Conservation (phyloP, 2,797 vertebrate genomes). For the Coregonus sp. region DNA sequence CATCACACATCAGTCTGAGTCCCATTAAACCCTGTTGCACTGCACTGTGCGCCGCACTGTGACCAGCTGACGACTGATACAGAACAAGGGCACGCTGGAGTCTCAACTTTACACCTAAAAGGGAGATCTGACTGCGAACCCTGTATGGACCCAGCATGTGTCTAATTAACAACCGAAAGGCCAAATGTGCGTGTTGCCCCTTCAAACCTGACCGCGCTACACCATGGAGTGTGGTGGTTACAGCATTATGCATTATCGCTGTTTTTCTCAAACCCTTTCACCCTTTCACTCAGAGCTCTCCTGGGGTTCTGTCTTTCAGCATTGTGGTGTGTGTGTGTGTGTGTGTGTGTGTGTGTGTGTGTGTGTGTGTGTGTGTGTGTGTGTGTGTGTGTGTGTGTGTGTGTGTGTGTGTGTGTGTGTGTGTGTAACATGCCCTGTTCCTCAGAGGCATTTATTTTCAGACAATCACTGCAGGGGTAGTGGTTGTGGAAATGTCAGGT, state of each 20-base stretch:
- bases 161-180: neutral
- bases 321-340: too few relatives aligned
- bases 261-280: neutral
- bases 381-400: too few relatives aligned
- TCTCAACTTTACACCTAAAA: neutral
- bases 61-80: too few relatives aligned
- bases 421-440: neutral
- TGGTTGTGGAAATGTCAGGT: neutral
- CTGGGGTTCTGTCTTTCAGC: neutral
- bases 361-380: too few relatives aligned
- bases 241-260: neutral
- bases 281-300: neutral
- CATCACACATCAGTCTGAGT: too few relatives aligned
- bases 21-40: too few relatives aligned
- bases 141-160: neutral
- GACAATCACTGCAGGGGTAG: neutral
- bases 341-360: too few relatives aligned
- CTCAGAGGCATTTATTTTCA: neutral
- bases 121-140: neutral
- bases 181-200: neutral
- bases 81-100: too few relatives aligned
- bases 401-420: too few relatives aligned
- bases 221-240: neutral
- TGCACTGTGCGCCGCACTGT: too few relatives aligned
- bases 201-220: neutral